phyloP scores from a whole-genome alignment of 2,888 invertebrate genomes.

The Lamproptera curius region DNA sequence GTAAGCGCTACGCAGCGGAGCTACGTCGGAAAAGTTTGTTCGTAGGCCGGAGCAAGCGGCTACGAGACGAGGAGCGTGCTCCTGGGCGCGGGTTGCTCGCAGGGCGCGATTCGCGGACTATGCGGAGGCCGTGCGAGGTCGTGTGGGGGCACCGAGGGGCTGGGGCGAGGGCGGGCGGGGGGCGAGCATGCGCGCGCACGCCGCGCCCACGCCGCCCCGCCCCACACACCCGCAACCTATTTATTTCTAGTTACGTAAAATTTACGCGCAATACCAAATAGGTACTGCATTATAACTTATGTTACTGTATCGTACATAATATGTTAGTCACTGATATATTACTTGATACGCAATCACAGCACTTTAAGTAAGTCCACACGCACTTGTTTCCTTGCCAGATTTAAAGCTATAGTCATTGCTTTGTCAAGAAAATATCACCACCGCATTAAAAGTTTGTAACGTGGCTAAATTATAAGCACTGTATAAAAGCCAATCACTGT shows the following conservation, averaged over 20 bases:
- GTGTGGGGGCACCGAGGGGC: conserved; percentile 30
- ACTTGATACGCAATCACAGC: not conserved
- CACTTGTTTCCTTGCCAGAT: conserved; percentile 2
- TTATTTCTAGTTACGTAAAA: conserved; percentile 79
- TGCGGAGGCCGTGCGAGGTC: conserved; percentile 48
- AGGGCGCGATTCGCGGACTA: conserved; percentile 67
- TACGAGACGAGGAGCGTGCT: conserved; percentile 42
- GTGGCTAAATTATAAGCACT: conserved; percentile 37
- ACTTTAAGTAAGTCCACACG: not conserved
- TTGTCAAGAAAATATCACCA: not conserved
- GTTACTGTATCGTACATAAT: conserved; percentile 35
- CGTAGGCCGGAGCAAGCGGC: conserved; percentile 44
- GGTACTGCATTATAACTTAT: conserved; percentile 69
- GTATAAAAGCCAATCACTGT: conserved; percentile 65
- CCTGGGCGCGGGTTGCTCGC: conserved; percentile 65
- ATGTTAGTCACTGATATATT: conserved; percentile 13
- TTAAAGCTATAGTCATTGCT: not conserved
- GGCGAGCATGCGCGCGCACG: conserved; percentile 58
- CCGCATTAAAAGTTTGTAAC: not conserved
- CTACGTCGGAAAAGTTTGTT: conserved; percentile 61
- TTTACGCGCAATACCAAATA: conserved; percentile 76
- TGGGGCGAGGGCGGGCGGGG: conserved; percentile 28
- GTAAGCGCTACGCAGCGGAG: conserved; percentile 48
- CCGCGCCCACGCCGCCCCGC: conserved; percentile 70
- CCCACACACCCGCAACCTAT: conserved; percentile 78